A percentile compares a stretch with the other conserved stretches of the same genome.
These are phyloP conservation scores for Pipa parva DNA, from an alignment of 2,113 vertebrate species.

Conservation along the genomic window DNA sequence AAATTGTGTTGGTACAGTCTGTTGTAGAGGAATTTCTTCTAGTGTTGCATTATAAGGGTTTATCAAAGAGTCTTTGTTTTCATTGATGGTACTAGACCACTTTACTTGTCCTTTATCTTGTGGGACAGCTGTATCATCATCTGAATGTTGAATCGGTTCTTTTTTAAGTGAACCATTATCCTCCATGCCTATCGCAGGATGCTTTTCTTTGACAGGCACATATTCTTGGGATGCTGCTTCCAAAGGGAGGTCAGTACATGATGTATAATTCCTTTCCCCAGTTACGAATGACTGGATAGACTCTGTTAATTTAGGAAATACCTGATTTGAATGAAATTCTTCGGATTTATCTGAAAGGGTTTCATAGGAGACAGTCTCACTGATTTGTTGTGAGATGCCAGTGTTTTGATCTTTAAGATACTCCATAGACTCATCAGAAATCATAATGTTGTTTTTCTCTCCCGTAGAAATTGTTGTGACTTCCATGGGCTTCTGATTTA, in stretches of 20 bases:
- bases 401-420: constrained; percentile 41
- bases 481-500: constrained; percentile 61
- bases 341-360: constrained; percentile 42
- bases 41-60: constrained; percentile 2
- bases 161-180: neutral
- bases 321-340: constrained; percentile 48
- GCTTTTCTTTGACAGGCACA: constrained; percentile 42
- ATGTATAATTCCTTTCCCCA: constrained; percentile 37
- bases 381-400: constrained; percentile 49
- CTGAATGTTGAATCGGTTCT: constrained; percentile 38
- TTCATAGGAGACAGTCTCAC: constrained; percentile 50
- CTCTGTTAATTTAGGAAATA: constrained; percentile 45
- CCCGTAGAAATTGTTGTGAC: constrained; percentile 54
- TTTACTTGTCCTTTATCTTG: constrained; percentile 34
- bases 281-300: constrained; percentile 41
- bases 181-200: constrained; percentile 22
- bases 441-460: constrained; percentile 56
- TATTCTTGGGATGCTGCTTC: constrained; percentile 22
- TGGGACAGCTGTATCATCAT: constrained; percentile 39
- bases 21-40: constrained; percentile 37
- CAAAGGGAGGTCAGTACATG: constrained; percentile 22
- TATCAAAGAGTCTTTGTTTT: constrained; percentile 34
- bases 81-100: constrained; percentile 47
- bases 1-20: constrained; percentile 44
- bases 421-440: constrained; percentile 54